phyloP scores from a whole-genome alignment of 2,797 vertebrate species.

The Cyclura pinguis region DNA sequence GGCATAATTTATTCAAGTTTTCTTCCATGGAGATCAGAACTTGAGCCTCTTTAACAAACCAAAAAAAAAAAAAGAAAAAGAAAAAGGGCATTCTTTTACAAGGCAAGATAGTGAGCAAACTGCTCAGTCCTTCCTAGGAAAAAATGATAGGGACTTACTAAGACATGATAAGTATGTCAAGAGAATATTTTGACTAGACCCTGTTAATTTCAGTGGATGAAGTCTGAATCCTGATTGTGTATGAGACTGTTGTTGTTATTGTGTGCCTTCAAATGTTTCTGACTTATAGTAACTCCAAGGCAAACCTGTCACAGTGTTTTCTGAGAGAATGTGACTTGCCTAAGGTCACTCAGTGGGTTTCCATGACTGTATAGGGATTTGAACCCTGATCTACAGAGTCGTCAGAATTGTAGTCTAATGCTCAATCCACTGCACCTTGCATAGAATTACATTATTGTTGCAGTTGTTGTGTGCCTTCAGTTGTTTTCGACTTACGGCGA shows the following conservation, averaged over 20 bases:
- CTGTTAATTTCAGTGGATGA: conserved; percentile 20
- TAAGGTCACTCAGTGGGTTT: too few species aligned
- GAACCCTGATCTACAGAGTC: too few species aligned
- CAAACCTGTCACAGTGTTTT: too few species aligned
- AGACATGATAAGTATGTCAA: conserved; percentile 17
- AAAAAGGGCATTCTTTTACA: background rate
- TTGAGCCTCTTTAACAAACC: conserved; percentile 50
- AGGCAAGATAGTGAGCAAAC: conserved; percentile 39
- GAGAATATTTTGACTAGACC: background rate
- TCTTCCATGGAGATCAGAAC: conserved; percentile 56
- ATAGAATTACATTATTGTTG: background rate
- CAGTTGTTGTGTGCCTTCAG: too few species aligned
- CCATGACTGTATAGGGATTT: too few species aligned
- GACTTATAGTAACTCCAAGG: too few species aligned
- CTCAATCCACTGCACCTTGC: too few species aligned
- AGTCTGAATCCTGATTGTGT: background rate
- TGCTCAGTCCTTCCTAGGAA: background rate
- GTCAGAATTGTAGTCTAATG: too few species aligned
- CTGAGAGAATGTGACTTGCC: too few species aligned
- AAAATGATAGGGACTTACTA: conserved; percentile 11
- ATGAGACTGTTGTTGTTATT: background rate
- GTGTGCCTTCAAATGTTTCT: too few species aligned
- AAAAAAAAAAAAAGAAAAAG: too few species aligned
- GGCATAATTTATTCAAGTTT: conserved; percentile 68
- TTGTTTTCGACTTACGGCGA: too few species aligned